Evolutionary conservation across 2,113 vertebrate genomes (phyloP).

Genomic region (Synchiropus splendidus): DNA sequence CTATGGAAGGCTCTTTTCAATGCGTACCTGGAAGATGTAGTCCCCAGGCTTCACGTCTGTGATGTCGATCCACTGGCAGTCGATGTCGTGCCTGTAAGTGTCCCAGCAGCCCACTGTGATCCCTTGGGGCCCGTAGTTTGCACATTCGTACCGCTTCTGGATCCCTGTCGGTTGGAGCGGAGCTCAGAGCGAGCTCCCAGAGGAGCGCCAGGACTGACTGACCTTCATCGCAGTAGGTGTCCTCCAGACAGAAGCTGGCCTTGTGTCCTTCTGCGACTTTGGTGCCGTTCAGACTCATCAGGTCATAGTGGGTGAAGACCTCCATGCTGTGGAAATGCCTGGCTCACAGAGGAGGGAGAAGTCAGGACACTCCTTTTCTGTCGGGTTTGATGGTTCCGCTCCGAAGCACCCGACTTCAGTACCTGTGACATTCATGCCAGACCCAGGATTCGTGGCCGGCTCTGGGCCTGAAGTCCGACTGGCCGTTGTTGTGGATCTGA

Average conservation of each 20-base stretch:
- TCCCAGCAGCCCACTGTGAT: conserved; percentile 94
- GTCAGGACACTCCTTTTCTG: too few relatives aligned
- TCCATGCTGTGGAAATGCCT: conserved; percentile 99
- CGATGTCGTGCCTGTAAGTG: conserved; percentile 89
- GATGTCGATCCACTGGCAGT: conserved; percentile 95
- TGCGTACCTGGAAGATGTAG: conserved; percentile 89
- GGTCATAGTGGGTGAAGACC: conserved; percentile 92
- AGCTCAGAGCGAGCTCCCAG: not conserved
- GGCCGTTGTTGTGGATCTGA: conserved; percentile 92
- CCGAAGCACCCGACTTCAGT: too few relatives aligned
- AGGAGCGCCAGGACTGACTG: not conserved
- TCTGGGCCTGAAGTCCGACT: conserved; percentile 83
- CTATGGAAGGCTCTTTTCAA: too few relatives aligned
- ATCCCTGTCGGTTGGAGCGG: conserved; percentile 63
- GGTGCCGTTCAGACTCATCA: conserved; percentile 82
- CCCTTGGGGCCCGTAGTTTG: conserved; percentile 90
- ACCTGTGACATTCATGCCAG: conserved; percentile 97
- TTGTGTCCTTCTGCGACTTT: conserved; percentile 96
- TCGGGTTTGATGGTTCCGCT: too few relatives aligned
- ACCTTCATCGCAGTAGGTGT: conserved; percentile 83
- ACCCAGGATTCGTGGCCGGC: conserved; percentile 82
- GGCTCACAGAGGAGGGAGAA: conserved; percentile 1
- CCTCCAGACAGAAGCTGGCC: conserved; percentile 95
- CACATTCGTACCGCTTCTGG: conserved; percentile 83
- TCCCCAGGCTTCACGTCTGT: conserved; percentile 83